Conservation (phyloP, 2,888 invertebrate genomes). For the Thymelicus sylvestris region DNA sequence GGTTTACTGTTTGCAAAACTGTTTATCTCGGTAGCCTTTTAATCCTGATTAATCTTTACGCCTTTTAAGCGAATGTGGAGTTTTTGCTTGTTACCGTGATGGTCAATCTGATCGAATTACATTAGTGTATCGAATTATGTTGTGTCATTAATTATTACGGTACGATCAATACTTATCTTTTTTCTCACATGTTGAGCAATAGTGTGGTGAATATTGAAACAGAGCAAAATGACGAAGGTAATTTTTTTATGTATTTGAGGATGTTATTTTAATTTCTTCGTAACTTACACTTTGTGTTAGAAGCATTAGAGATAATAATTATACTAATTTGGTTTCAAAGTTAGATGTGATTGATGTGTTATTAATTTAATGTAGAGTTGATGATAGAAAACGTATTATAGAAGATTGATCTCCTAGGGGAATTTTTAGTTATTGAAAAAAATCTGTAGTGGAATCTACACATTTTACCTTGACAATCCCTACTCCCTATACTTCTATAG, state of each 20-base stretch:
- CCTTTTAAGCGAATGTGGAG: constrained; percentile 14
- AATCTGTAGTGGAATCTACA: no score
- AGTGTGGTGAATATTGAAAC: constrained; percentile 5
- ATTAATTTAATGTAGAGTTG: no score
- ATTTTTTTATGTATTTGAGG: not conserved
- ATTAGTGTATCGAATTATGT: constrained; percentile 16
- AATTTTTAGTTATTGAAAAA: no score
- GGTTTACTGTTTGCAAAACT: not conserved
- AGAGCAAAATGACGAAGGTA: constrained; percentile 21
- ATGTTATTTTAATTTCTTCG: no score
- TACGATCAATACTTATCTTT: constrained; percentile 1
- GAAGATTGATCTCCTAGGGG: no score
- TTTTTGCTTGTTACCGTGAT: constrained; percentile 16
- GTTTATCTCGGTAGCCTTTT: constrained; percentile 11
- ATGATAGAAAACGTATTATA: no score
- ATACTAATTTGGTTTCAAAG: no score
- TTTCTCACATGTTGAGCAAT: constrained; percentile 29
- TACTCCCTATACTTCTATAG: no score
- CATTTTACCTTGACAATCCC: no score
- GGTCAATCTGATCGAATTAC: constrained; percentile 11
- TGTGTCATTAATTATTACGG: constrained; percentile 3
- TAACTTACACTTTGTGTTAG: no score
- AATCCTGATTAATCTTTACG: constrained; percentile 33
- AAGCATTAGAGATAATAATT: no score
- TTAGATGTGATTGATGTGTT: no score